Conservation (phyloP, 2,113 vertebrate genomes). For the Chrysemys picta region DNA sequence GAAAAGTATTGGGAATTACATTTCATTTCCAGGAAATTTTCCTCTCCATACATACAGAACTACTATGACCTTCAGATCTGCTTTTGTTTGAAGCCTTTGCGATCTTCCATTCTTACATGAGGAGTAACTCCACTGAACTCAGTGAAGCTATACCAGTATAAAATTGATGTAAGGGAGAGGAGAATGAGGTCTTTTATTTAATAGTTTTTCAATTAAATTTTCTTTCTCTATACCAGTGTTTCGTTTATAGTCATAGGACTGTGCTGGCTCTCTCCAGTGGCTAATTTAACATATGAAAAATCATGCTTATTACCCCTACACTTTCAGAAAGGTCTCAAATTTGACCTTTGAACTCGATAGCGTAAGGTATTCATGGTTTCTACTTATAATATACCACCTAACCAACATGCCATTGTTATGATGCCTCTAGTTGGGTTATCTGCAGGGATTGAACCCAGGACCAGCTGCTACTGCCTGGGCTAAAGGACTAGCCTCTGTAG, state of each 20-base stretch:
- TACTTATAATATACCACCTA: accelerated
- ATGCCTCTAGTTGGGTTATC: too few species aligned
- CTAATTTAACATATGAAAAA: background rate
- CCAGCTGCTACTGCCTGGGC: too few species aligned
- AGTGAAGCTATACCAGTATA: too few species aligned
- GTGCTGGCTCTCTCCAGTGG: background rate
- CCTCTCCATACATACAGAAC: background rate
- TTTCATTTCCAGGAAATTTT: background rate
- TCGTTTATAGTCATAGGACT: background rate
- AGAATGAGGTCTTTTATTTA: background rate
- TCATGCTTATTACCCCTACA: background rate
- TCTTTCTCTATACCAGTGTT: background rate
- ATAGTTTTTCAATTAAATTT: background rate
- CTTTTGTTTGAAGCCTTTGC: background rate
- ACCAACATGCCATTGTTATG: accelerated
- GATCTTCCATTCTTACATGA: too few species aligned
- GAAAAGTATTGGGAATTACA: background rate
- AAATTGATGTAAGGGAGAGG: too few species aligned
- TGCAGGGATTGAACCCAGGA: too few species aligned
- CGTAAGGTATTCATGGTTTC: background rate
- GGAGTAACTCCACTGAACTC: too few species aligned
- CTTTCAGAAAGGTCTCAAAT: background rate
- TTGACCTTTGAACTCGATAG: background rate
- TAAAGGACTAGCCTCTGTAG: background rate
- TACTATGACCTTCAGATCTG: background rate